Evolutionary conservation across 2,113 vertebrate genomes (phyloP).

Genomic region (Asarcornis scutulata): DNA sequence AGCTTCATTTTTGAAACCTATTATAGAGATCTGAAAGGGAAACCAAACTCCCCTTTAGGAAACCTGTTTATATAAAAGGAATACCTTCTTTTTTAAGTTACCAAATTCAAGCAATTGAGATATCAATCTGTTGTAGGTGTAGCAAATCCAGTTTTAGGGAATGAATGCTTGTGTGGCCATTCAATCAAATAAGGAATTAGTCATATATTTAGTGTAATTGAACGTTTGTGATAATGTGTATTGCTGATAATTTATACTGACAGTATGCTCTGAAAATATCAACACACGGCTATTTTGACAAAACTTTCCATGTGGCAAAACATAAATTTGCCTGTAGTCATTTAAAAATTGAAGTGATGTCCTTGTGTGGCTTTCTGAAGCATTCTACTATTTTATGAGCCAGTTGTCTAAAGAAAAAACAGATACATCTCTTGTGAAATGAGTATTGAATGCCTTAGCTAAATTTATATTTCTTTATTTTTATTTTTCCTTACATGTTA

Average conservation of each 20-base stretch:
- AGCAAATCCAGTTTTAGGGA: conserved; percentile 40
- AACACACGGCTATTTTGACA: conserved; percentile 34
- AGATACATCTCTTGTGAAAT: background rate
- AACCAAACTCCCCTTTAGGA: background rate
- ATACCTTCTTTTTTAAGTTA: background rate
- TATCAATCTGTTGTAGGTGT: conserved; percentile 34
- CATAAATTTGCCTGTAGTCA: conserved; percentile 34
- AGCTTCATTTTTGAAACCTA: background rate
- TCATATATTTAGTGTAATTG: background rate
- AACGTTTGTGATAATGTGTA: background rate
- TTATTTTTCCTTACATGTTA: background rate
- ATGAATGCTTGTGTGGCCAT: conserved; percentile 12
- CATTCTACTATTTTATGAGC: background rate
- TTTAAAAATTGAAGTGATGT: conserved; percentile 26
- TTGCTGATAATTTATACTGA: background rate
- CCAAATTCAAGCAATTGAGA: background rate
- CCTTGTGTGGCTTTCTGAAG: conserved; percentile 22
- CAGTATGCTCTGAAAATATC: conserved; percentile 16
- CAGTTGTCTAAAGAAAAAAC: conserved; percentile 12
- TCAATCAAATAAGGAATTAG: conserved; percentile 29
- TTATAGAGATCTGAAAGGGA: background rate
- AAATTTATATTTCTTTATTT: background rate
- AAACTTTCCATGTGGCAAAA: conserved; percentile 34
- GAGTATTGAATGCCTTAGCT: background rate
- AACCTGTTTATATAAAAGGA: background rate